These are phyloP conservation scores for Drosophila nigricruria DNA, from an alignment of 2,888 invertebrate genomes.

Conservation along the genomic window DNA sequence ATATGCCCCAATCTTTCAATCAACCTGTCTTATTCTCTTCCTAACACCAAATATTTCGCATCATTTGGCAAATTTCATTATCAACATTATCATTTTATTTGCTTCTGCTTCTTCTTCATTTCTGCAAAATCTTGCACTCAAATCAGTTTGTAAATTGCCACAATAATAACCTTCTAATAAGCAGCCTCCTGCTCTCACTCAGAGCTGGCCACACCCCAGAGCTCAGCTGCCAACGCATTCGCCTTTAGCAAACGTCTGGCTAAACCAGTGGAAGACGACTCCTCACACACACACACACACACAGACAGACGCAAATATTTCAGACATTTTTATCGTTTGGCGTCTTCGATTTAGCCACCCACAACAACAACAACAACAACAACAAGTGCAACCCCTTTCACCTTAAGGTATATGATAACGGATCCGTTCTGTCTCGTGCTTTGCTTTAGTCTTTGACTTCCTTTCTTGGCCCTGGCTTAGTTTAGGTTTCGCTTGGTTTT, in stretches of 20 bases:
- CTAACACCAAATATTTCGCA: neutral
- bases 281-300: constrained; percentile 34
- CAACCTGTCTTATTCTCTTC: neutral
- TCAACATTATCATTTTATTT: constrained; percentile 10
- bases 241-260: constrained; percentile 70
- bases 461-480: constrained; percentile 13
- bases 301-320: constrained; percentile 67
- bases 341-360: constrained; percentile 82
- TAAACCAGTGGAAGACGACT: constrained; percentile 73
- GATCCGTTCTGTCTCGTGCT: constrained; percentile 38
- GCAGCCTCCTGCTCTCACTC: constrained; percentile 38
- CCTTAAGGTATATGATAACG: constrained; percentile 22
- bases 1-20: neutral
- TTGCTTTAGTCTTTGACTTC: constrained; percentile 37
- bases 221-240: constrained; percentile 14
- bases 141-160: constrained; percentile 82
- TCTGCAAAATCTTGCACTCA: constrained; percentile 43
- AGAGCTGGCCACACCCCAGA: constrained; percentile 49
- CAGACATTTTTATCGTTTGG: constrained; percentile 85
- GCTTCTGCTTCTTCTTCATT: neutral
- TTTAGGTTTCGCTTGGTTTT: constrained; percentile 11
- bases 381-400: constrained; percentile 7
- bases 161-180: constrained; percentile 80
- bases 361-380: neutral
- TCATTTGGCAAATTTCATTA: constrained; percentile 25